Base-by-base conservation (phyloP, 2,113 vertebrate genomes). In the Myiagra hebetior region DNA sequence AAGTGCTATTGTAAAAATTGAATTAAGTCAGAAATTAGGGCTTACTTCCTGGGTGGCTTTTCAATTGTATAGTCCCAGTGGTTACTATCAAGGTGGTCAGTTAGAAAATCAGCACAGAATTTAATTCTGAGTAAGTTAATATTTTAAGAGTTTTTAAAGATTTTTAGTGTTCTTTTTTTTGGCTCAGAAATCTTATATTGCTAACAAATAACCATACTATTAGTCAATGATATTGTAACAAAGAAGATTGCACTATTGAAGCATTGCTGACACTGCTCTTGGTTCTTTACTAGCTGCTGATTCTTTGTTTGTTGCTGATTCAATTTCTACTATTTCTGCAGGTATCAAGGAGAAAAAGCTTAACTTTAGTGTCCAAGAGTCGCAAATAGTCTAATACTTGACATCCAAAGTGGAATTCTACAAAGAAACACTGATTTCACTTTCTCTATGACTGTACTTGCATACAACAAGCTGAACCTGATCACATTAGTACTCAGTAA, bases 341-440 rank as follows among this genome's bases (percentile, higher is more conserved):
- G 7, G 5, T 53, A 82, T 78, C 21, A 78, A 81, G 52, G 63
- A 49, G 74, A 49, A 35, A 73, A 56, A 73, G 24, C 28, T 91
- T 75, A 85, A 82, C 49, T 85, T 77, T 91, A 49, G 11, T 91
- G 35, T 33, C 27, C 7, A 75, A 9, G 75, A 63, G 15, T 93
- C 7, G 3, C 33, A 77, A 85, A n/a, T 85, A 46, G 6, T 81
- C 63, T 50, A 87, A 53, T 41, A 89, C 49, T 94, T 88, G 31
- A n/a, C 64, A 91, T 81, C 62, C 88, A 35, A 93, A 95, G 26
- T 93, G 15, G 18, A 92, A 76, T 86, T 47, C 16, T 83, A 70
- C 78, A 82, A 92, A 87, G 57, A 47, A 93, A 75, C 26, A 37
- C 82, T 81, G 70, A 85, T 97, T 95, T 92, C 16, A 47, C 59